phyloP scores from a whole-genome alignment of 2,113 vertebrate genomes.

The Rostratula benghalensis region DNA sequence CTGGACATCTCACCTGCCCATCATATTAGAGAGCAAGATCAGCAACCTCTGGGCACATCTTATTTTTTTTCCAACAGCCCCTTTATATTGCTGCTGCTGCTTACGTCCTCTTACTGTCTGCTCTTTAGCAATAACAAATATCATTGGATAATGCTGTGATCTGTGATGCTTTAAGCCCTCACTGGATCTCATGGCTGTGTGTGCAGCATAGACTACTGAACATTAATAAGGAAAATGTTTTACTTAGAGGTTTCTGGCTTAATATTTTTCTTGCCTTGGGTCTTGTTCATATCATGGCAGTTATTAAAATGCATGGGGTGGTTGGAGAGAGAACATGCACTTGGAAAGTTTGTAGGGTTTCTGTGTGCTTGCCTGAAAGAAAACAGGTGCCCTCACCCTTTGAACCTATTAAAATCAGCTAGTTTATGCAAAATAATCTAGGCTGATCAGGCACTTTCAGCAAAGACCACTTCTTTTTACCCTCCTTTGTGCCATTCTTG shows the following conservation, averaged over 20 bases:
- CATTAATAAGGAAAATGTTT: background rate
- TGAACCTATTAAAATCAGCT: background rate
- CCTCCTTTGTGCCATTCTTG: background rate
- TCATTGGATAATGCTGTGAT: background rate
- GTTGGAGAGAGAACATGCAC: background rate
- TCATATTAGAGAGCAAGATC: background rate
- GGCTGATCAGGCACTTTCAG: background rate
- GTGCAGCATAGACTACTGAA: background rate
- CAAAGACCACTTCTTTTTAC: background rate
- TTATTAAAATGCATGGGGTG: background rate
- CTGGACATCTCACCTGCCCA: background rate
- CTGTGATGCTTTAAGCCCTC: background rate
- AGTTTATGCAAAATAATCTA: background rate
- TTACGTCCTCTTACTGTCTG: background rate
- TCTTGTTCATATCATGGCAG: background rate
- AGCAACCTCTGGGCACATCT: background rate
- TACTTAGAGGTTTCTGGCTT: background rate
- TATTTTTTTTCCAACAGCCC: background rate
- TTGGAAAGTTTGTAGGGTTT: background rate
- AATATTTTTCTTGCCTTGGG: background rate
- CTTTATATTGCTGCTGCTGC: background rate
- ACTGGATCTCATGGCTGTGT: background rate
- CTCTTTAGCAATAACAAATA: background rate
- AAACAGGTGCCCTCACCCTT: background rate
- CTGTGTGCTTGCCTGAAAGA: background rate